Percentiles rank a stretch among this genome's conserved stretches.
These are phyloP conservation scores for Pasiphila rectangulata DNA, from an alignment of 2,888 invertebrate species.

Conservation along the genomic window DNA sequence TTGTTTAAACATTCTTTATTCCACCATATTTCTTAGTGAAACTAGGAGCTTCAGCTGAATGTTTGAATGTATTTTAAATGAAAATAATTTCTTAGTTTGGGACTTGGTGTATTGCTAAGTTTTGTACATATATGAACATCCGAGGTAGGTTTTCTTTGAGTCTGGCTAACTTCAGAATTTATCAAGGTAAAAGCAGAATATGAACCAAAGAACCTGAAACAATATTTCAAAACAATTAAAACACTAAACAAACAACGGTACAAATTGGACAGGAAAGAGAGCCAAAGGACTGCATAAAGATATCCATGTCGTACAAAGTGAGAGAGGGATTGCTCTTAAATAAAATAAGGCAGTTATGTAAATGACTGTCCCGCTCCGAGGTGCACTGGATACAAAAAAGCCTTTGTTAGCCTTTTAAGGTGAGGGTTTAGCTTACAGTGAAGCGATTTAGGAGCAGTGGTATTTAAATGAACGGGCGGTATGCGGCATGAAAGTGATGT, in stretches of 20 bases:
- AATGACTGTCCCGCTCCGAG: conserved; percentile 57
- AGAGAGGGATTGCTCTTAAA: conserved; percentile 56
- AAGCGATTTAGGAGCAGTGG: conserved; percentile 18
- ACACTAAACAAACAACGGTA: conserved; percentile 2
- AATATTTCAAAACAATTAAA: not conserved
- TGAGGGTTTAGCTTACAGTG: conserved; percentile 18
- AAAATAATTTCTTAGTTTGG: no score
- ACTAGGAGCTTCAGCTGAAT: no score
- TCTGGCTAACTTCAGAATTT: no score
- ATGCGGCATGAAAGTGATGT: conserved; percentile 8
- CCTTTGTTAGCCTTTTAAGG: conserved; percentile 50
- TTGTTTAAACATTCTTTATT: no score
- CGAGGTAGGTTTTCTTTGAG: no score
- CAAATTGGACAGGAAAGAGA: conserved; percentile 29
- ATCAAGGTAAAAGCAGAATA: no score
- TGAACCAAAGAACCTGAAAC: no score
- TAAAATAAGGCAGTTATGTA: conserved; percentile 72
- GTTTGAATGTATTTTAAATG: no score
- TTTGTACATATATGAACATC: no score
- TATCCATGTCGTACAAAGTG: conserved; percentile 55
- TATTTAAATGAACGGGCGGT: conserved; percentile 16
- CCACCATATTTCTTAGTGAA: no score
- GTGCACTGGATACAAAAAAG: conserved; percentile 60
- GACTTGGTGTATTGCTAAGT: no score
- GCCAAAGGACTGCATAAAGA: conserved; percentile 54